Conservation (phyloP, 2,113 vertebrate species). For the Hepsetus odoe region DNA sequence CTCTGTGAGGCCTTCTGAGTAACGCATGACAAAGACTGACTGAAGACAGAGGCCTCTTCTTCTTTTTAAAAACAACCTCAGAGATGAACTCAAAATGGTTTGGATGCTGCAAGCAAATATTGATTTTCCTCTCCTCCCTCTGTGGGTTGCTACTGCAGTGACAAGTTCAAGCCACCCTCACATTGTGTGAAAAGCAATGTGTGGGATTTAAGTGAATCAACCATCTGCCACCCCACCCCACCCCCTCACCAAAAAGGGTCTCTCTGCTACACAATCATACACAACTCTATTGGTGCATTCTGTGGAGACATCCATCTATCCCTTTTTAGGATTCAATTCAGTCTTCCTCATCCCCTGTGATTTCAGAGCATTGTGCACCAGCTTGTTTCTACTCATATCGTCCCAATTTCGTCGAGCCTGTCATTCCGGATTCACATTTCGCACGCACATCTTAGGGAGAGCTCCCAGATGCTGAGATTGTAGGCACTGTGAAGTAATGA, state of each 20-base stretch:
- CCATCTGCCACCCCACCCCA: slow-evolving; percentile 38
- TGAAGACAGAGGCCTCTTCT: slow-evolving; percentile 9
- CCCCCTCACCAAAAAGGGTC: slow-evolving; percentile 38
- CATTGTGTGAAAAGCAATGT: slow-evolving; percentile 38
- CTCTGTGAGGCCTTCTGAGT: not conserved
- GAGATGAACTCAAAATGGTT: slow-evolving; percentile 18
- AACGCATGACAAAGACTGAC: slow-evolving; percentile 2
- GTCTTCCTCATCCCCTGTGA: slow-evolving; percentile 3
- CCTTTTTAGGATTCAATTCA: slow-evolving; percentile 48
- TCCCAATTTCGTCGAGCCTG: slow-evolving; percentile 48
- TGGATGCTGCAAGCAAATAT: slow-evolving; percentile 42
- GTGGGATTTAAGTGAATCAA: slow-evolving; percentile 49
- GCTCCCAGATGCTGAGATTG: slow-evolving; percentile 43
- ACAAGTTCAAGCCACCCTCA: slow-evolving; percentile 52
- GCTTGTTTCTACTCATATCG: slow-evolving; percentile 41
- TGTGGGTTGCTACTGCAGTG: slow-evolving; percentile 32
- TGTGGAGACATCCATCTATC: slow-evolving; percentile 25
- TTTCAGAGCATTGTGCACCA: slow-evolving; percentile 34
- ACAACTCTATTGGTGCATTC: slow-evolving; percentile 41
- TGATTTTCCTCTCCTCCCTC: slow-evolving; percentile 42
- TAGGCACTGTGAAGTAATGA: slow-evolving; percentile 43
- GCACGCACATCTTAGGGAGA: slow-evolving; percentile 38
- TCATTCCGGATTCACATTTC: slow-evolving; percentile 47
- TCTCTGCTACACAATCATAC: slow-evolving; percentile 25
- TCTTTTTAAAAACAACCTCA: slow-evolving; percentile 23